Evolutionary conservation across 1,140 invertebrate genomes (phyloP).

Genomic region (Coboldia fuscipes): DNA sequence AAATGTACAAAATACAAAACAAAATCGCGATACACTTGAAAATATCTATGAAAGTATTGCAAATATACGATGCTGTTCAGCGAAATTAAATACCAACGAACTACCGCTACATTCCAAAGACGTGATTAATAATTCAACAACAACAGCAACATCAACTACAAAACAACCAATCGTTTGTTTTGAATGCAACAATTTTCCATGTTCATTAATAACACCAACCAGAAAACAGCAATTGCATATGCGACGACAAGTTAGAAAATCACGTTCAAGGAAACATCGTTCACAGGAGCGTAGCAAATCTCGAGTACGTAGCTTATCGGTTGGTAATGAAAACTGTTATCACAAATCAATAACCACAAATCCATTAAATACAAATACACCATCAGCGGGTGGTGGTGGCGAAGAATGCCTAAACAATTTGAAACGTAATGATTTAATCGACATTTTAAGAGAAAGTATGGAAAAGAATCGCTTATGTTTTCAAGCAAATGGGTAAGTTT

Average conservation of each 20-base stretch:
- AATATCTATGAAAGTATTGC: background rate
- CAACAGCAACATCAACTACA: constrained; percentile 1
- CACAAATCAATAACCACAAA: background rate
- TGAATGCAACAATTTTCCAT: too few relatives aligned
- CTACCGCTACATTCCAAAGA: constrained; percentile 5
- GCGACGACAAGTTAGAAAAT: constrained; percentile 7
- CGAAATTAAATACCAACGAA: constrained; percentile 6
- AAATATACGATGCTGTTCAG: too few relatives aligned
- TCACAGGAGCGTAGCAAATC: constrained; percentile 16
- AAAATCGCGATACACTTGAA: background rate
- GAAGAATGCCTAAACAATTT: constrained; percentile 31
- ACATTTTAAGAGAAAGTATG: constrained; percentile 78
- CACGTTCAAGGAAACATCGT: constrained; percentile 5
- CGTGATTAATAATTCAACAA: constrained; percentile 9
- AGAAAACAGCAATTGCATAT: constrained; percentile 5
- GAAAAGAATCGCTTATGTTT: constrained; percentile 74
- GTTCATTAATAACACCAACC: too few relatives aligned
- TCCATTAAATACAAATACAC: background rate
- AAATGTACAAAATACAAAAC: too few relatives aligned
- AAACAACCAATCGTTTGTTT: background rate
- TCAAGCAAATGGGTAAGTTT: constrained; percentile 45
- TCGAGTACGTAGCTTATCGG: constrained; percentile 18
- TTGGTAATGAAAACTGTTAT: constrained; percentile 16
- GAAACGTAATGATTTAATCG: constrained; percentile 59
- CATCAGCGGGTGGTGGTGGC: constrained; percentile 3